Evolutionary conservation across 2,113 vertebrate species (phyloP).

Genomic region (Murina feae): DNA sequence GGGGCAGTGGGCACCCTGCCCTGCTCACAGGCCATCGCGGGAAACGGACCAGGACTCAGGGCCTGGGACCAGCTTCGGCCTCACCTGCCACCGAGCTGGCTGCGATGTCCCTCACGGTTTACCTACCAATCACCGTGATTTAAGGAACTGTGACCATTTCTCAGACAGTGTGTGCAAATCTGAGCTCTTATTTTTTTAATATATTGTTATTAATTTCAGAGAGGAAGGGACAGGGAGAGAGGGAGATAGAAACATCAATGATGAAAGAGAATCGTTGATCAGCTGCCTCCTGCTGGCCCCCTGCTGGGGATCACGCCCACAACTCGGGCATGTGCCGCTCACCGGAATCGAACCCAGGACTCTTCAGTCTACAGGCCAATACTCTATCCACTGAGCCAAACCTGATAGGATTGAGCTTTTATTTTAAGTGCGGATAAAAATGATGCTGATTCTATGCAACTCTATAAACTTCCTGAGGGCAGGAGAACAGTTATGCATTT

Average conservation of each 20-base stretch:
- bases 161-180: not conserved
- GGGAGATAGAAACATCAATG: no score
- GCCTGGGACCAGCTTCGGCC: not conserved
- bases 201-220: no score
- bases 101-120: not conserved
- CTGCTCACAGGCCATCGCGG: conserved; percentile 6
- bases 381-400: no score
- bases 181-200: not conserved
- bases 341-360: no score
- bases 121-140: not conserved
- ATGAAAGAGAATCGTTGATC: no score
- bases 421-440: not conserved
- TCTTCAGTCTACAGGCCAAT: no score
- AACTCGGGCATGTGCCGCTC: no score
- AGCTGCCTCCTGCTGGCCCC: no score
- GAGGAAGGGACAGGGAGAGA: no score
- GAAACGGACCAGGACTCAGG: not conserved
- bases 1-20: not conserved
- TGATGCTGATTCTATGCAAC: not conserved
- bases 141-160: not conserved
- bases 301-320: no score
- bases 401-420: not conserved
- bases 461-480: not conserved
- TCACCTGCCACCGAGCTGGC: not conserved
- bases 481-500: not conserved